Conservation (phyloP, 2,888 invertebrate species). For the Ellobium chinense region DNA sequence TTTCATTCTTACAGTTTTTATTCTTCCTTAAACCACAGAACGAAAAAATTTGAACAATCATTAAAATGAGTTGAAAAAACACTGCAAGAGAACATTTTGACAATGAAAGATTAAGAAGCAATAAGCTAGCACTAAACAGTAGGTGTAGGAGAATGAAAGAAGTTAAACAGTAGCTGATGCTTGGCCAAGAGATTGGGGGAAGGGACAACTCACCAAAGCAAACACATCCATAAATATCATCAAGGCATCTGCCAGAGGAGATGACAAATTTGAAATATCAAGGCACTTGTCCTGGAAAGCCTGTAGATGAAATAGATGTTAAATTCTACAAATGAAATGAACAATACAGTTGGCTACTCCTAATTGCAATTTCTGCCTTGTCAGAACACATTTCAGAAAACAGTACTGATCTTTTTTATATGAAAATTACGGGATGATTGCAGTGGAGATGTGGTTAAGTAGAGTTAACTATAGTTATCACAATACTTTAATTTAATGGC, state of each 20-base stretch:
- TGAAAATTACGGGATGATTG: too few species aligned
- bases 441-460: too few species aligned
- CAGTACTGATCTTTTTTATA: too few species aligned
- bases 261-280: constrained; percentile 28
- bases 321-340: too few species aligned
- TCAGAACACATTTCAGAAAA: too few species aligned
- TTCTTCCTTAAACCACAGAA: neutral
- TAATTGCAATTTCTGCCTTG: too few species aligned
- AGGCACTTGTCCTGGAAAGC: constrained; percentile 16
- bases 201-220: constrained; percentile 23
- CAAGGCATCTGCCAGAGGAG: constrained; percentile 18
- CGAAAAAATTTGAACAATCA: neutral
- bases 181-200: neutral
- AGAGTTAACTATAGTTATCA: too few species aligned
- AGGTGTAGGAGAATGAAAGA: neutral
- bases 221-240: neutral
- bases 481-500: too few species aligned
- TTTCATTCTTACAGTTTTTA: neutral
- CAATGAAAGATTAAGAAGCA: too few species aligned
- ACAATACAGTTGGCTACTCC: too few species aligned
- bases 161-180: neutral
- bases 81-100: too few species aligned
- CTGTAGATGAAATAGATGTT: constrained; percentile 11
- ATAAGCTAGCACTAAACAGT: too few species aligned
- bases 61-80: neutral